Evolutionary conservation across 2,888 invertebrate genomes (phyloP).

Genomic region (Hipparchia sbordonii): DNA sequence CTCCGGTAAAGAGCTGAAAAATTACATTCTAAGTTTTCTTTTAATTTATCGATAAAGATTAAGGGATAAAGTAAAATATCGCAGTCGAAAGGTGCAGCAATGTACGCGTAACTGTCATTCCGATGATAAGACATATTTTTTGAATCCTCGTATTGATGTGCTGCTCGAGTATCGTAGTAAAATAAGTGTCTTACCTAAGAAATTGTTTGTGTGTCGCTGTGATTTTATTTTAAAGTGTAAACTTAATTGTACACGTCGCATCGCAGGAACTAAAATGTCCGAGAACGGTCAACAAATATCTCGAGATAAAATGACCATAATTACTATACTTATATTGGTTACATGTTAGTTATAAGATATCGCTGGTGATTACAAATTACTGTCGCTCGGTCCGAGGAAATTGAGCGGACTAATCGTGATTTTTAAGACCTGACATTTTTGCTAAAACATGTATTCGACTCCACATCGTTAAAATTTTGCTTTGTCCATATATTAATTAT

Average conservation of each 20-base stretch:
- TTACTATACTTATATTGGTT: too few species aligned
- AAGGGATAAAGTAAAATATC: background rate
- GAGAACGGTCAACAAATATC: too few species aligned
- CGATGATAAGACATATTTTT: background rate
- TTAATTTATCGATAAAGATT: background rate
- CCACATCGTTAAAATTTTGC: background rate
- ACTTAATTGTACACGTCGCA: background rate
- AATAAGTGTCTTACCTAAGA: background rate
- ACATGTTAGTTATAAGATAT: too few species aligned
- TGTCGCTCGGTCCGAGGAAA: too few species aligned
- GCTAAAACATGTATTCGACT: too few species aligned
- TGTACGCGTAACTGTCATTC: background rate
- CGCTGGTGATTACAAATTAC: too few species aligned
- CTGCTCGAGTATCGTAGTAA: background rate
- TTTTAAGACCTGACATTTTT: too few species aligned
- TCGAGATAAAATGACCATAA: too few species aligned
- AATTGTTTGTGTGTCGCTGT: constrained; percentile 4
- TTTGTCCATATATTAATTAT: background rate
- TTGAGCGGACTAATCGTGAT: too few species aligned
- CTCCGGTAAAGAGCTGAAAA: background rate
- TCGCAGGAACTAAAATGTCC: background rate
- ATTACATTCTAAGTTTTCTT: background rate
- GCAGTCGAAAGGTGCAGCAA: background rate
- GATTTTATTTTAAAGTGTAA: background rate
- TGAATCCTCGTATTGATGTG: background rate